Conservation (phyloP, 1,140 invertebrate genomes). For the Planococcus citri region DNA sequence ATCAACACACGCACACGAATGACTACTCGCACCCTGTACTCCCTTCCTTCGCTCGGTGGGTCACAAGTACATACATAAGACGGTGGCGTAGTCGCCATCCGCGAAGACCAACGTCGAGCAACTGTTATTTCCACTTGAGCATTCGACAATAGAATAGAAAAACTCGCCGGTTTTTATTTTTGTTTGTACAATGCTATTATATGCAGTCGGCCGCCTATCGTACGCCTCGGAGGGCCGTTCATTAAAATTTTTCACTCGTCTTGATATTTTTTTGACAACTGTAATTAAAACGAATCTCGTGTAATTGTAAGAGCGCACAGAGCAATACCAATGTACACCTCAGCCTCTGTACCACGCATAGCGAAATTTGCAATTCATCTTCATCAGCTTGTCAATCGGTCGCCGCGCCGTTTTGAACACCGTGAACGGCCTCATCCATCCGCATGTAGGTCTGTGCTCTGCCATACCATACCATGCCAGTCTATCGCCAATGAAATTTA, state of each 20-base stretch:
- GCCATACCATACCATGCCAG: no score
- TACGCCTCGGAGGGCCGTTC: neutral
- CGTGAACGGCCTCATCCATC: no score
- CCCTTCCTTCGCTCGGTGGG: no score
- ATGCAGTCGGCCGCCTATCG: neutral
- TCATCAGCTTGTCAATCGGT: no score
- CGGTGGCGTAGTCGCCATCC: neutral
- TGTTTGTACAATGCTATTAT: constrained; percentile 19
- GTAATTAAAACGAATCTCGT: constrained; percentile 4
- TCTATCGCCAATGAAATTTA: no score
- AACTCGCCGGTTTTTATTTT: constrained; percentile 9
- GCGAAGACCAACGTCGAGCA: constrained; percentile 5
- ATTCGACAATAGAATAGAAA: neutral
- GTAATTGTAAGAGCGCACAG: neutral
- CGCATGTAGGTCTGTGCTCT: no score
- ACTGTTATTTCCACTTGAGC: constrained; percentile 18
- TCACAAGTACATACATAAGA: neutral
- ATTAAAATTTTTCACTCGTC: constrained; percentile 1
- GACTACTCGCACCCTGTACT: no score
- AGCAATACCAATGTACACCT: no score
- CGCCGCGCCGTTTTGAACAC: no score
- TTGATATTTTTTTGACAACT: constrained; percentile 3
- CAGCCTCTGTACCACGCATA: no score
- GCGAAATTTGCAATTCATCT: no score
- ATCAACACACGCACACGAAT: neutral